Evolutionary conservation across 2,888 invertebrate genomes (phyloP), one percentile per base, ranked within the genome.

Genomic region (Trachelus stipa): DNA sequence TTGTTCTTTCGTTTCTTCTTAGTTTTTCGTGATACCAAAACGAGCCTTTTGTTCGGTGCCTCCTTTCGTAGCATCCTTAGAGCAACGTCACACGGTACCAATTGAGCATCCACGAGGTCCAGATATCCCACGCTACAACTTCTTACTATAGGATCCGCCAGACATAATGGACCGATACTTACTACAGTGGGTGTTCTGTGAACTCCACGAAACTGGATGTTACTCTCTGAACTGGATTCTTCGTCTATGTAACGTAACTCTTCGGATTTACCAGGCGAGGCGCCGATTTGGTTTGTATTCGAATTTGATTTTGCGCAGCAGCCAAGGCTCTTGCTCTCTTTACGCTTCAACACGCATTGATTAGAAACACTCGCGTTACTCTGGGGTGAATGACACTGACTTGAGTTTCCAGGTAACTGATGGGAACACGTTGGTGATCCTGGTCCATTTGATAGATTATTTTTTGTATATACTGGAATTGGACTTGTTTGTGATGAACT

Each of bases 91-190:
- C 95, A 95, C 74, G 96, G 96, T 34, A 96, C 94, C 84, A 95
- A 93, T 86, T 95, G 95, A 1, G 95, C 94, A 85, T 97, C 97
- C 6, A 97, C 96, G 81, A 96, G 93, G 89, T 97, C 97, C 83
- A 98, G 92, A 88, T 97, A 97, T 0, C 97, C 97, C 3, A 97
- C 97, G 91, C 97, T 97, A 90, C 97, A 97, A 89, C 97, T 97
- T 40, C 97, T 93, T 0, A 96, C 95, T 92, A 97, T 96, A 0
- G 95, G 94, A 86, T 96, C 96, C 0, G 94, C 92, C 23, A 93
- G 83, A 77, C 90, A 92, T 0, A 92, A 90, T 0, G 95, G 95
- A 69, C 95, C 95, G 79, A 95, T 95, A 0, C 95, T 95, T 40
- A 95, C 94, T 4, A 95, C 94, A 0, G 95, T 94, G 4, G 95